These are phyloP conservation scores for Colinus virginianus DNA, from an alignment of 2,113 vertebrate genomes.

Conservation along the genomic window DNA sequence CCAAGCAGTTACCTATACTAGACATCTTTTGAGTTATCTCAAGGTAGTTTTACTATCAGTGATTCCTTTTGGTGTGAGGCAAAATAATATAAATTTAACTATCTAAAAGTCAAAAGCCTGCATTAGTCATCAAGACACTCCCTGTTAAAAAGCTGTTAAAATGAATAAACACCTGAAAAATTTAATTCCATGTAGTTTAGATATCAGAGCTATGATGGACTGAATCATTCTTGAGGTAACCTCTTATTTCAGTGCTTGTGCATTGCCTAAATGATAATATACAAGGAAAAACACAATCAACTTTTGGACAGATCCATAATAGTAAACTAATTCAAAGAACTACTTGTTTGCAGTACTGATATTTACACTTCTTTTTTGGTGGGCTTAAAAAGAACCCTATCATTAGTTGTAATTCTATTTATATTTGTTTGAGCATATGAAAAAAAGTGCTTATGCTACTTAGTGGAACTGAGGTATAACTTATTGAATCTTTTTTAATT, in stretches of 20 bases:
- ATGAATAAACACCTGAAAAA: neutral
- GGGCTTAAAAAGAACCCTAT: neutral
- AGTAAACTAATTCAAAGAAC: neutral
- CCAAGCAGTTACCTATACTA: neutral
- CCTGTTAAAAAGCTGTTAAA: neutral
- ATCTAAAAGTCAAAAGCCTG: neutral
- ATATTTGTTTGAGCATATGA: neutral
- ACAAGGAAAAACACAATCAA: neutral
- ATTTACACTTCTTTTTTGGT: neutral
- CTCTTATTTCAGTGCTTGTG: neutral
- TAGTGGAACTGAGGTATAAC: neutral
- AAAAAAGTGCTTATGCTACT: neutral
- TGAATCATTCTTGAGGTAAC: neutral
- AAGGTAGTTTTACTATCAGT: neutral
- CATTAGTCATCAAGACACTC: neutral
- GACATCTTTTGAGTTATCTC: neutral
- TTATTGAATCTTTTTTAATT: neutral
- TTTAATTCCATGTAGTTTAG: neutral
- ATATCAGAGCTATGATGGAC: neutral
- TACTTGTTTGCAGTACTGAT: neutral
- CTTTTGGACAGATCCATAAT: neutral
- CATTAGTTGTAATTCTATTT: neutral
- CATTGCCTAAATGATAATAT: neutral
- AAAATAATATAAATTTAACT: neutral
- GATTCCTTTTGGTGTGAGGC: neutral